Percentiles rank a stretch among this genome's conserved stretches.
These are phyloP conservation scores for Nematolebias whitei DNA, from an alignment of 2,113 vertebrate species.

Conservation along the genomic window DNA sequence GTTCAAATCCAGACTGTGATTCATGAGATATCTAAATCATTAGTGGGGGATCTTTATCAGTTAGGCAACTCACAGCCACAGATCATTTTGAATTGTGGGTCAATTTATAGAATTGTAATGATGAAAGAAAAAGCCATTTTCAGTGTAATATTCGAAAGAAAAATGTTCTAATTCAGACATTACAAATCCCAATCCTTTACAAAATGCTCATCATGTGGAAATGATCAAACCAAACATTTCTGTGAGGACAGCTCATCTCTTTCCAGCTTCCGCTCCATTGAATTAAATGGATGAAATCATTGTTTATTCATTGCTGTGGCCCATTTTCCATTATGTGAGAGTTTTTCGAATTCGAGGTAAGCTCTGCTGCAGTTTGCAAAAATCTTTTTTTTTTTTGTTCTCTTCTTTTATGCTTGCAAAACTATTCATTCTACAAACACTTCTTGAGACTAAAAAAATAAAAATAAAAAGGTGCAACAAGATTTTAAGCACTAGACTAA, in stretches of 20 bases:
- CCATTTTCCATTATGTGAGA: slow-evolving; percentile 12
- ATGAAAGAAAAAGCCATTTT: slow-evolving; percentile 37
- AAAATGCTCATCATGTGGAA: slow-evolving; percentile 13
- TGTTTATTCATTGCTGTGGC: slow-evolving; percentile 22
- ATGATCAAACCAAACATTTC: slow-evolving; percentile 31
- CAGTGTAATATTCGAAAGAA: slow-evolving; percentile 1
- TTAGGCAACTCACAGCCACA: slow-evolving; percentile 41
- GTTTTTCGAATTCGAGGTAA: slow-evolving; percentile 5
- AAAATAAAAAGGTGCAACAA: slow-evolving; percentile 1
- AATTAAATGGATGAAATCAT: slow-evolving; percentile 13
- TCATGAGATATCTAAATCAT: slow-evolving; percentile 51
- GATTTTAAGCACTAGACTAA: slow-evolving; percentile 15
- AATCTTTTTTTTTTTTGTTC: slow-evolving; percentile 5
- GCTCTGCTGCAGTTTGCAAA: slow-evolving; percentile 6
- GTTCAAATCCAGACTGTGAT: slow-evolving; percentile 54
- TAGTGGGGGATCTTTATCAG: slow-evolving; percentile 54
- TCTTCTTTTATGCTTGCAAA: neutral
- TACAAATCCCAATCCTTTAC: slow-evolving; percentile 6
- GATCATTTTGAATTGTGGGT: slow-evolving; percentile 41
- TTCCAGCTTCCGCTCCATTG: neutral
- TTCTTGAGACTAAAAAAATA: slow-evolving; percentile 8
- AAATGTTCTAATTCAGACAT: slow-evolving; percentile 23
- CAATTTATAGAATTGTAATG: slow-evolving; percentile 15
- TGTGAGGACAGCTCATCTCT: slow-evolving; percentile 13
- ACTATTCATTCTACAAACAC: slow-evolving; percentile 7